Evolutionary conservation across 2,888 invertebrate genomes (phyloP).

Genomic region (Agriopis leucophaearia): DNA sequence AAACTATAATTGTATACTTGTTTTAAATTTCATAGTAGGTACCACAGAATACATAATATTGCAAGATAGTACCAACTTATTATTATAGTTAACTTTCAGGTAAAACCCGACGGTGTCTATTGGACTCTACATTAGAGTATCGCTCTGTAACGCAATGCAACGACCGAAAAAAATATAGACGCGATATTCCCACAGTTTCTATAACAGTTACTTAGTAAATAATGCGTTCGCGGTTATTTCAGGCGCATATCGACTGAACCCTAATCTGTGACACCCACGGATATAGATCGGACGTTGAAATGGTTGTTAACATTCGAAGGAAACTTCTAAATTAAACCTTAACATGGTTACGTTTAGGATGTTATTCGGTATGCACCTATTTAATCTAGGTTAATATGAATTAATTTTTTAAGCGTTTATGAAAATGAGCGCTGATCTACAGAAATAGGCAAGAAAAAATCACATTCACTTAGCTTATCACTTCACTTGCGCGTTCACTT

Average conservation of each 20-base stretch:
- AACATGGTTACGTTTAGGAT: neutral
- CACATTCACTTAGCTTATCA: no score
- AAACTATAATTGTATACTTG: no score
- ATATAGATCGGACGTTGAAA: constrained; percentile 13
- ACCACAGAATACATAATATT: no score
- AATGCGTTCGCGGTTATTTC: constrained; percentile 24
- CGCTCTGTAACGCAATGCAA: neutral
- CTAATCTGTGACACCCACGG: constrained; percentile 16
- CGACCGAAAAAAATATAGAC: neutral
- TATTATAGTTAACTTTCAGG: no score
- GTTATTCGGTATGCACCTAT: neutral
- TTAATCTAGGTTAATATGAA: constrained; percentile 10
- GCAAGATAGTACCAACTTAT: no score
- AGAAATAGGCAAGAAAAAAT: no score
- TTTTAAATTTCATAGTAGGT: no score
- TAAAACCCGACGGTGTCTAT: no score
- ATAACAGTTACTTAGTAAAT: neutral
- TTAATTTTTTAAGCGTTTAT: neutral
- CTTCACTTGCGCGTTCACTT: no score
- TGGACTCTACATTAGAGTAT: no score
- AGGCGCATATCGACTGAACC: neutral
- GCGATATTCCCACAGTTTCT: neutral
- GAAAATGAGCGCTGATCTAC: neutral
- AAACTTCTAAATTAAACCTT: neutral
- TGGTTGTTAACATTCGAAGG: constrained; percentile 18